phyloP scores from a whole-genome alignment of 2,888 invertebrate species.

The Thelaira solivaga region DNA sequence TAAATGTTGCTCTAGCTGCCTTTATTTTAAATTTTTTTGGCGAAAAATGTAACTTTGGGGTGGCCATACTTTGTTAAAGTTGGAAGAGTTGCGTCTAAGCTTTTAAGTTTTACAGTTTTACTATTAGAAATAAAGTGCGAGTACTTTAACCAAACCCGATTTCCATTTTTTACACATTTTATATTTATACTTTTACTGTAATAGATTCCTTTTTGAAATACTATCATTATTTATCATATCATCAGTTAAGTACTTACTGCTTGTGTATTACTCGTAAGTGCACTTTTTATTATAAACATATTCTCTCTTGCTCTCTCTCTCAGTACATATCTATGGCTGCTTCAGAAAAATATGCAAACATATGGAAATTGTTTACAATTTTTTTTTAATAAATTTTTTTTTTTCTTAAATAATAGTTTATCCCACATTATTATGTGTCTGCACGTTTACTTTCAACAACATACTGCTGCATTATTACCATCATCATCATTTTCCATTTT shows the following conservation, averaged over 20 bases:
- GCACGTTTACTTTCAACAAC: conserved; percentile 45
- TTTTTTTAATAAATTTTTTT: background rate
- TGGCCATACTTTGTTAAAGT: too few relatives aligned
- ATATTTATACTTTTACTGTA: background rate
- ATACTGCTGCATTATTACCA: conserved; percentile 4
- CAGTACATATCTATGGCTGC: background rate
- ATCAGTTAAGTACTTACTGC: conserved; percentile 30
- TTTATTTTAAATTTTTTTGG: too few relatives aligned
- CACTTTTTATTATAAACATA: conserved; percentile 11
- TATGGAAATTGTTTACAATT: conserved; percentile 42
- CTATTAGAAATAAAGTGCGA: too few relatives aligned
- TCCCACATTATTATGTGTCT: conserved; percentile 50
- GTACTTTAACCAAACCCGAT: background rate
- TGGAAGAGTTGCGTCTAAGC: too few relatives aligned
- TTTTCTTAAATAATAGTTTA: conserved; percentile 21
- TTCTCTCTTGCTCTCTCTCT: background rate
- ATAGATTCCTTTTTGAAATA: conserved; percentile 9
- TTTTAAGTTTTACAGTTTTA: too few relatives aligned
- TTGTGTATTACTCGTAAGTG: conserved; percentile 34
- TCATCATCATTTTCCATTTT: conserved; percentile 2
- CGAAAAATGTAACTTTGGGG: too few relatives aligned
- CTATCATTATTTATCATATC: conserved; percentile 44
- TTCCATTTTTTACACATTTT: background rate
- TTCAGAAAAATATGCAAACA: conserved; percentile 8
- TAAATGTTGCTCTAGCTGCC: too few relatives aligned